Percentiles rank a stretch among this genome's conserved stretches.
Conservation (phyloP, 2,888 invertebrate species). For the Lasioglossum oenotherae region DNA sequence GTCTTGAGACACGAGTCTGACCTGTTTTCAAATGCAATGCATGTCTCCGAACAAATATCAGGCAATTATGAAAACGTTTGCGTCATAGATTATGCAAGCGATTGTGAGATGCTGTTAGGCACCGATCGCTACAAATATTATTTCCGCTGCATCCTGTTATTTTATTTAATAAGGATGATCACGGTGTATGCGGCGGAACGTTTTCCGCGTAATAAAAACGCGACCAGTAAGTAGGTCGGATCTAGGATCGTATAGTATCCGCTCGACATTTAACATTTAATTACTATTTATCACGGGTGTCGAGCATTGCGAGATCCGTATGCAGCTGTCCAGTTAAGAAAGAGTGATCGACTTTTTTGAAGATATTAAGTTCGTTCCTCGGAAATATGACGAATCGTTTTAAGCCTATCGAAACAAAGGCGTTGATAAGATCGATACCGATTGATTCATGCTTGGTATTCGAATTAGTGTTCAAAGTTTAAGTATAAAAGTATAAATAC, state of each 20-base stretch:
- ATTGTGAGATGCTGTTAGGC: slow-evolving; percentile 18
- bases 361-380: neutral
- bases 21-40: slow-evolving; percentile 13
- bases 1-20: neutral
- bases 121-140: slow-evolving; percentile 1
- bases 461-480: slow-evolving; percentile 29
- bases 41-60: neutral
- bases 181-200: neutral
- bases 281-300: neutral
- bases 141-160: neutral
- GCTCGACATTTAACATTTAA: neutral
- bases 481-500: neutral
- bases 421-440: slow-evolving; percentile 31
- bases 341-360: slow-evolving; percentile 12
- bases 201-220: neutral
- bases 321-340: neutral
- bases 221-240: neutral
- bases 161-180: neutral
- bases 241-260: neutral
- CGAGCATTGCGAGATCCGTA: neutral
- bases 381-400: slow-evolving; percentile 13
- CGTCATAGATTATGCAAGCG: slow-evolving; percentile 39
- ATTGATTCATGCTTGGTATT: slow-evolving; percentile 17
- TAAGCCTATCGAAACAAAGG: slow-evolving; percentile 20
- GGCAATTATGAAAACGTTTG: slow-evolving; percentile 24